Base-by-base conservation (phyloP, 2,888 invertebrate genomes). In the Hirtodrosophila confusa region DNA sequence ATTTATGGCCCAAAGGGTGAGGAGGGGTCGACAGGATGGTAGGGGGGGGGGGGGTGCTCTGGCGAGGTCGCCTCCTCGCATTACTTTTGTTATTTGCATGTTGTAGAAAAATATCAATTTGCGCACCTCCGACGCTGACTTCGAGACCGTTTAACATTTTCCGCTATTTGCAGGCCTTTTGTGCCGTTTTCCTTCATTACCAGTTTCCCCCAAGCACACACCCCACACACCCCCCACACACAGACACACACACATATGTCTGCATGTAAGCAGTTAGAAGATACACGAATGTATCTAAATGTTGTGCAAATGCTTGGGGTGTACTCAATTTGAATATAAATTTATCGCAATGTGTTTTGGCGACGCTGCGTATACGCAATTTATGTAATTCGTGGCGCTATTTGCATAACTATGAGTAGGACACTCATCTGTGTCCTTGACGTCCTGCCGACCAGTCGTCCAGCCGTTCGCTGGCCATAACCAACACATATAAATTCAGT, bases 81-180 rank as follows among this genome's bases (percentile, higher is more conserved):
- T 82, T 86, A 87, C 87, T 85, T 56, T 72, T 87, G 66, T 87
- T 87, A 82, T 82, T 82, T 82, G 82, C 82, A 82, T 82, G 82
- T 87, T 78, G 85, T 82, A 85, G 82, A 82, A 82, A 82, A 82
- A 82, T 82, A 82, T 82, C 82, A 82, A 82, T 82, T 82, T 82
- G 82, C 82, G 82, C 87, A 82, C 82, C 80, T 80, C 85, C 80
- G 85, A 76, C 80, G 80, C 40, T 57, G 64, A 53, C 61, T 53
- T 17, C 47, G 54, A 63, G 55, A 80, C 48, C 82, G 86, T 87
- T 82, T 82, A 85, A 87, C 82, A 82, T 82, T 82, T 82, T 82
- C 82, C 82, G 87, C 87, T 87, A 85, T 80, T 82, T 85, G 78
- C 82, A 78, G 87, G 85, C 75, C 82, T 69, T 78, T 82, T 82